Conservation (phyloP, 2,888 invertebrate genomes). For the Cancer borealis region DNA sequence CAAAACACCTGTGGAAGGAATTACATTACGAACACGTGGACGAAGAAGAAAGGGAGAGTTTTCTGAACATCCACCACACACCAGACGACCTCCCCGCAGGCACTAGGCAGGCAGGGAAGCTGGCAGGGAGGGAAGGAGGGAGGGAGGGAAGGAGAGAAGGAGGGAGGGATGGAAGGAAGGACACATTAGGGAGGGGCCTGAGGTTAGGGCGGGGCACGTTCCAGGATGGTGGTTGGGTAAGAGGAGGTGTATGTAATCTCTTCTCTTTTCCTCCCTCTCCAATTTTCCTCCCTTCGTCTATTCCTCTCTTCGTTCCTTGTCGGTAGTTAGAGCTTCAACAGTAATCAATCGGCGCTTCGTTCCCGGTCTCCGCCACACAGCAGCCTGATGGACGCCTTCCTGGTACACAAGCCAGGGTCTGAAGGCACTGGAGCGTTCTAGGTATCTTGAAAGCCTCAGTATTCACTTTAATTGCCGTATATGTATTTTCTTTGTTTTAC, state of each 20-base stretch:
- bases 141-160: neutral
- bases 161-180: neutral
- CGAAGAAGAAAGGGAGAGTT: conserved; percentile 10
- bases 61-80: neutral
- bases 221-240: neutral
- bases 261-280: neutral
- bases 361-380: neutral
- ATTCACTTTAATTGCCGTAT: neutral
- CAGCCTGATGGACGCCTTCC: neutral
- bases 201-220: neutral
- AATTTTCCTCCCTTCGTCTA: neutral
- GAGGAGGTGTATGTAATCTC: neutral
- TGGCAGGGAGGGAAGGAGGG: neutral
- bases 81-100: conserved; percentile 21
- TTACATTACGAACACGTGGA: neutral
- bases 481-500: neutral
- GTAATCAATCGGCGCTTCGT: neutral
- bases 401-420: neutral
- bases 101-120: neutral
- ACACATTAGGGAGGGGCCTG: neutral
- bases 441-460: neutral
- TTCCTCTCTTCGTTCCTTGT: neutral
- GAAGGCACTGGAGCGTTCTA: neutral
- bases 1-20: neutral
- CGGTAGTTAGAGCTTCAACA: neutral